Evolutionary conservation across 2,113 vertebrate species (phyloP), one percentile per base, ranked within the genome.

Genomic region (Poicephalus meyeri): DNA sequence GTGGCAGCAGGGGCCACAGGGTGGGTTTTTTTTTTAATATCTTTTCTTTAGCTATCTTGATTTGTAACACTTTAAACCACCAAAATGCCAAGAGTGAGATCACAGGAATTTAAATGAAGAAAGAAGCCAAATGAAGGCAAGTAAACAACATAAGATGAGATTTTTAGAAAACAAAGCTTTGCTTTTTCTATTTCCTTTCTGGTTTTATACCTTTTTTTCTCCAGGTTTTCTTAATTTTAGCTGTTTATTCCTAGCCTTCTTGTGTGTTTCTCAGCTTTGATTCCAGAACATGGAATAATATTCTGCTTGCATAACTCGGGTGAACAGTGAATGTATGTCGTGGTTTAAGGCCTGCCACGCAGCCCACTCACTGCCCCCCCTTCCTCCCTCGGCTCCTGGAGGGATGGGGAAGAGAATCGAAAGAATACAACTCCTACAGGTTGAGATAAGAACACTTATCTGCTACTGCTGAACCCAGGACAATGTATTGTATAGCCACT

Each of bases 61-160:
- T 76, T 52, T 91, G 42, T 87, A 92, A 74, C 47, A 52, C 80
- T 70, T 94, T 79, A 70, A 93, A 91, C 77, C 17, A 77, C 12
- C 8, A 64, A 91, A 95, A 87, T 91, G 86, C 69, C 89, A 95
- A 84, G 21, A 13, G 37, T 79, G 64, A 96, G 86, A 97, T 95
- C 91, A 93, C 26, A 93, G 53, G 49, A 61, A 90, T 83, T 77
- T 71, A 80, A 92, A 56, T 50, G 73, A 95, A 95, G 87, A 96
- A 96, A 93, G 73, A 86, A 74, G 33, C 20, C 76, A 95, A 87
- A 83, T 52, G 50, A 87, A 92, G 37, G 80, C 35, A 94, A 93
- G 53, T 84, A 91, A 90, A 92, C 64, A 95, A 70, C 19, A 61
- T 0, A 19, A 29, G 42, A 80, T 14, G 6, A 82, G 94, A 49